Evolutionary conservation across 35 echinoderm and acorn worm genomes (phyloP).

Genomic region (Diadema setosum): DNA sequence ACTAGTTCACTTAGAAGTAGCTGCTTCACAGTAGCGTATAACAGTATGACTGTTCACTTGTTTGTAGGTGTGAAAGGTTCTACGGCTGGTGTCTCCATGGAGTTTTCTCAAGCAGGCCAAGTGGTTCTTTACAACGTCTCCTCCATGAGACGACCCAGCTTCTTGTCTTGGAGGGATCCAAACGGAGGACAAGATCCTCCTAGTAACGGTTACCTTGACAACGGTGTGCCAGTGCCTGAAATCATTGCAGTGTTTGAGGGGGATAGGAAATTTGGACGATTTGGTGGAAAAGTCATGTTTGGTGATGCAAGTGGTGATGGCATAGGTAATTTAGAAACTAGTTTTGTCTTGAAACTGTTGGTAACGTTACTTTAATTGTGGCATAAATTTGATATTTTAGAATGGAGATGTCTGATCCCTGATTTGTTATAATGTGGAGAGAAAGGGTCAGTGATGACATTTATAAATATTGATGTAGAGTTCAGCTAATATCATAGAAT

Average conservation of each 20-base stretch:
- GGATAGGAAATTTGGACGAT: constrained; percentile 33
- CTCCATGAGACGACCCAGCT: neutral
- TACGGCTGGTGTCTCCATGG: neutral
- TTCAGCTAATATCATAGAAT: too few species aligned
- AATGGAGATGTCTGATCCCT: too few species aligned
- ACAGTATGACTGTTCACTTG: too few species aligned
- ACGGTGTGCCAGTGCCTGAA: neutral
- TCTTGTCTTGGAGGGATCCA: neutral
- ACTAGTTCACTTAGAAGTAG: too few species aligned
- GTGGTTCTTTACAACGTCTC: neutral
- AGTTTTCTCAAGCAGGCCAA: constrained; percentile 11
- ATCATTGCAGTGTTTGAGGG: constrained; percentile 38
- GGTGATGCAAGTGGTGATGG: constrained; percentile 50
- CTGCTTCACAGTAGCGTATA: too few species aligned
- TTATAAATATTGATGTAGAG: too few species aligned
- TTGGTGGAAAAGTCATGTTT: constrained; percentile 17
- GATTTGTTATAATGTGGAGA: too few species aligned
- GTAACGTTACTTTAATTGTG: too few species aligned
- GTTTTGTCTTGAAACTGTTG: too few species aligned
- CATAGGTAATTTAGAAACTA: neutral
- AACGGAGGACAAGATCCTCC: neutral
- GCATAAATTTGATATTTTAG: too few species aligned
- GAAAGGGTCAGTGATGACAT: too few species aligned
- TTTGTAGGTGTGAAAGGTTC: neutral
- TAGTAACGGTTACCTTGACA: neutral